Base-by-base conservation (phyloP, 2,797 vertebrate genomes). In the Distichodus sexfasciatus region DNA sequence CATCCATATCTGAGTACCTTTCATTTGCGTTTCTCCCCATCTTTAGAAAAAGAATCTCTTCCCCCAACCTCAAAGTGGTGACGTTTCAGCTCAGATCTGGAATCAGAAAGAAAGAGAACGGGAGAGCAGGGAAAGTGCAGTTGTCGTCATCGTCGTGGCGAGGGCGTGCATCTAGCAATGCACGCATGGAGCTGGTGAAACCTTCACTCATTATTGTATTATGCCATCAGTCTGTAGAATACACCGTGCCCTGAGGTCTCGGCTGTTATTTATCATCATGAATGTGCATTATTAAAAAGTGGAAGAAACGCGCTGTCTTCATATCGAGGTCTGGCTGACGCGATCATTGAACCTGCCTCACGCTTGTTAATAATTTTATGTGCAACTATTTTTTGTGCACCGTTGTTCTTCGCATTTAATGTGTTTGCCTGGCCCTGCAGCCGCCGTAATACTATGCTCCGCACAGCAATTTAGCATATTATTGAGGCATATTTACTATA, bases 51-150 rank as follows among this genome's bases (percentile, higher is more conserved):
- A n/a, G n/a, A n/a, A n/a, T n/a, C n/a, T n/a, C n/a, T n/a, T n/a
- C n/a, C n/a, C n/a, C n/a, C n/a, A n/a, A n/a, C n/a, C n/a, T n/a
- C n/a, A n/a, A n/a, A n/a, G n/a, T n/a, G n/a, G n/a, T n/a, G n/a
- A n/a, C n/a, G n/a, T n/a, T n/a, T n/a, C 1, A n/a, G n/a, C n/a
- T 66, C 28, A 59, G 54, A 62, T 69, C 36, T 50, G 60, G 23
- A 50, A 50, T n/a, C 8, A 24, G 46, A 43, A 23, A 60, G 14
- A 26, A 64, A 15, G 4, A 10, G 33, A 17, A 43, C 38, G 17
- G 36, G 46, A 36, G 4, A 50, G 44, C 43, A 35, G 8, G 35
- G 35, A 51, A 24, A 51, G 14, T n/a, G n/a, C n/a, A n/a, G n/a
- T n/a, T n/a, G n/a, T n/a, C n/a, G n/a, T n/a, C n/a, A n/a, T n/a